Evolutionary conservation across 2,888 invertebrate genomes (phyloP).

Genomic region (Minunthozetes semirufus): DNA sequence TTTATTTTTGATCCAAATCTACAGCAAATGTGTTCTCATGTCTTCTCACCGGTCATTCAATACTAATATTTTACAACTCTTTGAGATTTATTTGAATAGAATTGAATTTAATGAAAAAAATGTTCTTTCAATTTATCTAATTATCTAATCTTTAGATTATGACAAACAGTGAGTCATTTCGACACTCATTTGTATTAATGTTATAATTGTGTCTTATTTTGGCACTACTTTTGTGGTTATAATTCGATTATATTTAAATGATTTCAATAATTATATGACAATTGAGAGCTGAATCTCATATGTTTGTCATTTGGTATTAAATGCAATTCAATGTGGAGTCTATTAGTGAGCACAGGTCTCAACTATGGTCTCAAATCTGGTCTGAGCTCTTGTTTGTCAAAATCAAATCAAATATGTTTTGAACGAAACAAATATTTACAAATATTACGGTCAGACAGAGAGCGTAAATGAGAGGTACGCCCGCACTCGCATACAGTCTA

Average conservation of each 20-base stretch:
- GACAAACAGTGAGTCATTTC: constrained; percentile 1
- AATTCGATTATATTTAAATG: not conserved
- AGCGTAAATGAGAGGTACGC: not conserved
- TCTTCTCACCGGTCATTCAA: not conserved
- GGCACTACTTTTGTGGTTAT: constrained; percentile 20
- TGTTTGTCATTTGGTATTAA: not conserved
- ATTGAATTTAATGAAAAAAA: not conserved
- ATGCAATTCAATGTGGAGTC: not conserved
- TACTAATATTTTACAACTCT: not conserved
- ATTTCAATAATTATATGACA: not conserved
- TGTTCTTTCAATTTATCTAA: too few relatives aligned
- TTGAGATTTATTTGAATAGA: not conserved
- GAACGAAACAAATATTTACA: constrained; percentile 30
- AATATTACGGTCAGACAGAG: not conserved
- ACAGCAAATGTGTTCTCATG: not conserved
- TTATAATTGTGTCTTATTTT: not conserved
- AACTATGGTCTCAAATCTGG: not conserved
- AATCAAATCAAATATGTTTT: not conserved
- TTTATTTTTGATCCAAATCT: not conserved
- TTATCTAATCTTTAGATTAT: not conserved
- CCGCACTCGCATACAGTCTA: not conserved
- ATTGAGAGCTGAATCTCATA: not conserved
- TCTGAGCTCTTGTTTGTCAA: not conserved
- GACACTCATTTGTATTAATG: not conserved
- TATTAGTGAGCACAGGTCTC: not conserved